Conservation (phyloP, 2,888 invertebrate species). For the Andrena marginata region DNA sequence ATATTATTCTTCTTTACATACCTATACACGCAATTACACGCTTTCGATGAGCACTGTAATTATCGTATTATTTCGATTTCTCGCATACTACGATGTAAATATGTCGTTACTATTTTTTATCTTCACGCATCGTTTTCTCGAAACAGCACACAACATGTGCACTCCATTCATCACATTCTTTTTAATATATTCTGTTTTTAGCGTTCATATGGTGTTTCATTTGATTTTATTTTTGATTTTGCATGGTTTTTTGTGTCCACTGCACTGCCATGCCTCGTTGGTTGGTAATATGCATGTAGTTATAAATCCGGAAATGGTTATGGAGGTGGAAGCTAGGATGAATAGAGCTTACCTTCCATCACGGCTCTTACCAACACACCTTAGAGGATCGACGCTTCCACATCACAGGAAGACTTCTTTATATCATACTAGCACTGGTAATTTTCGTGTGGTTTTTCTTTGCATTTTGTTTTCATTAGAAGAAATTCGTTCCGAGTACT, state of each 20-base stretch:
- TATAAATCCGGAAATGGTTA: conserved; percentile 94
- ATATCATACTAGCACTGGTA: conserved; percentile 83
- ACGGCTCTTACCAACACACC: conserved; percentile 87
- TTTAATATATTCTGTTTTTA: conserved; percentile 43
- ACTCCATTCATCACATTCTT: conserved; percentile 28
- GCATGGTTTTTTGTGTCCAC: conserved; percentile 84
- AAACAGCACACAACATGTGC: conserved; percentile 11
- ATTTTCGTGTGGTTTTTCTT: conserved; percentile 67
- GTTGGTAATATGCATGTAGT: conserved; percentile 87
- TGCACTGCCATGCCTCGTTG: conserved; percentile 82
- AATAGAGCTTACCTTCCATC: conserved; percentile 89
- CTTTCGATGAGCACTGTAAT: conserved; percentile 5
- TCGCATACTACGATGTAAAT: conserved; percentile 24
- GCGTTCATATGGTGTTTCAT: conserved; percentile 67
- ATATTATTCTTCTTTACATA: background rate
- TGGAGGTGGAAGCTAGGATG: conserved; percentile 96
- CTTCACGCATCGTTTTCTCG: conserved; percentile 11
- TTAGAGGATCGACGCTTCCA: conserved; percentile 81
- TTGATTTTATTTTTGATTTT: conserved; percentile 82
- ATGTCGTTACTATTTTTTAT: conserved; percentile 2
- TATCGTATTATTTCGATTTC: background rate
- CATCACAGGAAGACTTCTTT: conserved; percentile 84
- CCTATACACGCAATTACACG: background rate
- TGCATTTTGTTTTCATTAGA: conserved; percentile 27
- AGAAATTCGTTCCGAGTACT: conserved; percentile 27